Evolutionary conservation across 1,140 invertebrate species (phyloP).

Genomic region (Trichoplusia ni): DNA sequence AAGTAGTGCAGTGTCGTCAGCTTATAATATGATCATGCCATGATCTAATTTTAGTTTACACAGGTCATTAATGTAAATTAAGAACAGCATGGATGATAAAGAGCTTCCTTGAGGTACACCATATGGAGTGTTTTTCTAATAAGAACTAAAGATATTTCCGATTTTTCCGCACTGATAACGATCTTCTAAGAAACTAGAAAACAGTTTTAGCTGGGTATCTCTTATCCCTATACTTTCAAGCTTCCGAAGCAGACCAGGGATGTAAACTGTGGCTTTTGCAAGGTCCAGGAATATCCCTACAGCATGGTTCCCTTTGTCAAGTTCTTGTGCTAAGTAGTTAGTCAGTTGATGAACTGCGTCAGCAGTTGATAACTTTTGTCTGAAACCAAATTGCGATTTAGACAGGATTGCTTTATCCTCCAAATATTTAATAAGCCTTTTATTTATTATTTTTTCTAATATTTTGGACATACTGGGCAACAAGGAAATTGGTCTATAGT

Average conservation of each 20-base stretch:
- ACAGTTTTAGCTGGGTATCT: not conserved
- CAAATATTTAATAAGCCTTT: not conserved
- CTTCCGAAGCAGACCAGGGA: not conserved
- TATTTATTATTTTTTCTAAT: slow-evolving; percentile 30
- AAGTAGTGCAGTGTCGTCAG: too few relatives aligned
- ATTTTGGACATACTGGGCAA: slow-evolving; percentile 22
- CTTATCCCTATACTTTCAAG: not conserved
- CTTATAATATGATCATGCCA: not conserved
- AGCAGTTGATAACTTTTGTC: not conserved
- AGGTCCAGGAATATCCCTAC: slow-evolving; percentile 2
- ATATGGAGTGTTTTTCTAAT: not conserved
- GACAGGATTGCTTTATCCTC: not conserved
- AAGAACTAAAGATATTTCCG: not conserved
- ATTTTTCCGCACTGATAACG: not conserved
- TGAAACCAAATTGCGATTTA: not conserved
- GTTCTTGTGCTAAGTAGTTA: not conserved
- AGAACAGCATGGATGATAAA: not conserved
- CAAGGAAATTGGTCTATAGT: slow-evolving; percentile 28
- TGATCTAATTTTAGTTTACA: not conserved
- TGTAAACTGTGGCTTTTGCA: slow-evolving; percentile 1
- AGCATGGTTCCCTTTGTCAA: not conserved
- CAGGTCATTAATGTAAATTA: not conserved
- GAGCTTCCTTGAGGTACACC: not conserved
- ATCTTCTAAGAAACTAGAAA: not conserved
- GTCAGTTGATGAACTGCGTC: not conserved